Evolutionary conservation across 2,113 vertebrate genomes (phyloP).

Genomic region (Marmota flaviventris): DNA sequence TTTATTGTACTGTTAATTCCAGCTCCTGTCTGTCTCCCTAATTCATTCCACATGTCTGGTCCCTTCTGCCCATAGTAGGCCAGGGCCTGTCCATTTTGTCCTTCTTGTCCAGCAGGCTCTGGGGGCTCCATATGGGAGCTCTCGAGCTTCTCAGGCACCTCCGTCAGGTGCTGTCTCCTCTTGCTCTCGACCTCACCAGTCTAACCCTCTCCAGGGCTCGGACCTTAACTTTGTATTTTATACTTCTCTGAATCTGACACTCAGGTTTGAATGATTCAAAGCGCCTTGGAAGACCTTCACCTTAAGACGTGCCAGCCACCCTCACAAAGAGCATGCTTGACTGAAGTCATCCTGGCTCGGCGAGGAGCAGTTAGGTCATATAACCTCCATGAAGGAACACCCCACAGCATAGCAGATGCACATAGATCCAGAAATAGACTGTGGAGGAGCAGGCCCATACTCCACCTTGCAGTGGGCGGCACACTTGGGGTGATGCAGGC

Average conservation of each 20-base stretch:
- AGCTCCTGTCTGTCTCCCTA: slow-evolving; percentile 60
- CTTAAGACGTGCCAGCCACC: not conserved
- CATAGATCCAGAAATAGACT: not conserved
- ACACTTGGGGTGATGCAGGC: rapidly evolving
- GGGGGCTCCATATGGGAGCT: not conserved
- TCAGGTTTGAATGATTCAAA: not conserved
- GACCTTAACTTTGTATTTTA: not conserved
- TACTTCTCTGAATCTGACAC: not conserved
- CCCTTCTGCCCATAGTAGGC: slow-evolving; percentile 24
- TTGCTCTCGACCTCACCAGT: not conserved
- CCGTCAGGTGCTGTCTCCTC: not conserved
- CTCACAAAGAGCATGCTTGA: not conserved
- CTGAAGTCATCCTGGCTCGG: not conserved
- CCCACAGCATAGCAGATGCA: not conserved
- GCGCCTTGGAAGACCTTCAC: not conserved
- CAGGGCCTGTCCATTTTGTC: not conserved
- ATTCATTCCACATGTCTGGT: slow-evolving; percentile 58
- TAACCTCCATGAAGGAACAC: rapidly evolving
- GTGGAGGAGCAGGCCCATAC: not conserved
- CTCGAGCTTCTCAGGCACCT: not conserved
- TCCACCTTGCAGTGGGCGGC: too few species aligned
- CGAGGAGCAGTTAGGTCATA: not conserved
- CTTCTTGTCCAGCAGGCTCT: not conserved
- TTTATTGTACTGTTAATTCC: slow-evolving; percentile 59
- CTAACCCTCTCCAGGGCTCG: not conserved